Base-by-base conservation (phyloP, 2,888 invertebrate species). In the Caenorhabditis panamensis region DNA sequence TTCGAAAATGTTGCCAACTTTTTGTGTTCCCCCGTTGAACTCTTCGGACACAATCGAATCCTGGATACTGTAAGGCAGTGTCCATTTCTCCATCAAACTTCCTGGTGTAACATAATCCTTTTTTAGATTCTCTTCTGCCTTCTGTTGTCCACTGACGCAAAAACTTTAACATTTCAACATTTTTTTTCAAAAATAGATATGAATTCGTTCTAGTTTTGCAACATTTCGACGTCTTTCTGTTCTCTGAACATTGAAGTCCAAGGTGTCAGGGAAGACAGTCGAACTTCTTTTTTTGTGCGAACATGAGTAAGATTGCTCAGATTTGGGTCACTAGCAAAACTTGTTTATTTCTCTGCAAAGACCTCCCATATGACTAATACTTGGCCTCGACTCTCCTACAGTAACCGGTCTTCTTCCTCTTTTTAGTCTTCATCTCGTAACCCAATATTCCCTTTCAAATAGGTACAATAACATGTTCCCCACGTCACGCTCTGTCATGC, bases 11-110 rank as follows among this genome's bases (percentile, higher is more conserved):
- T 49, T 49, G 49, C 49, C 20, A 49, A 20, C n/a, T n/a, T n/a
- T n/a, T 16, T 16, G 18, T 49, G 49, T 41, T 41, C 41, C 1
- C 28, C 28, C 11, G 5, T 51, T 24, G 51, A 20, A 16, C 20
- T 51, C 24, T 20, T 11, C 51, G 49, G n/a, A 6, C 31, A 4
- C 9, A 9, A 9, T 31, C 31, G 5, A 9, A 6, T 31, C 9
- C 31, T 4, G 54, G 26, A 26, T 54, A 54, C 54, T 54, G 54
- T 54, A 54, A 11, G 20, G n/a, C n/a, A n/a, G n/a, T n/a, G n/a
- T n/a, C n/a, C n/a, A n/a, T n/a, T 20, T 31, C 5, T 31, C 31
- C 31, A 31, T 9, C 8, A 24, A 20, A 51, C 41, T 41, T 41
- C 41, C 41, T 41, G 9, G 41, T 41, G 41, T 41, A 41, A 41